A percentile compares a stretch with the other conserved stretches of the same genome.
Conservation (phyloP, 92 coral and sea anemone genomes). For the Umimayanthus kanabou region DNA sequence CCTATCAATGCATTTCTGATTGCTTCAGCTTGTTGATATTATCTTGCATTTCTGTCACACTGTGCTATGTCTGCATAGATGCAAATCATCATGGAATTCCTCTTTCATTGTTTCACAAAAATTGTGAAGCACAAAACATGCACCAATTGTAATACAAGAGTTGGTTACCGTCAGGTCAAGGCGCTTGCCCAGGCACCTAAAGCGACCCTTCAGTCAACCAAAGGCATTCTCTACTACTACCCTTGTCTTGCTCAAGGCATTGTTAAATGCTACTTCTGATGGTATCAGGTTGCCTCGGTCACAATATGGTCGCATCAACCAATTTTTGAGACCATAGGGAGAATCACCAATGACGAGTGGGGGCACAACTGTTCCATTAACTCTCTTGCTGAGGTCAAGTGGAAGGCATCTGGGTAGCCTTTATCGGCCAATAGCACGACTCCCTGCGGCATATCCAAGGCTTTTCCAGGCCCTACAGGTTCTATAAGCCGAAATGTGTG, state of each 20-base stretch:
- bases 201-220: constrained; percentile 56
- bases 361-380: constrained; percentile 54
- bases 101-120: constrained; percentile 51
- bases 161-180: constrained; percentile 40
- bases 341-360: constrained; percentile 62
- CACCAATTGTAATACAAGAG: constrained; percentile 7
- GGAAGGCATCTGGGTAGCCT: constrained; percentile 26
- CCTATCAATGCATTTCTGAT: constrained; percentile 49
- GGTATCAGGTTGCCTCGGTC: constrained; percentile 55
- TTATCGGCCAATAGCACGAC: too few relatives aligned
- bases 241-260: constrained; percentile 53
- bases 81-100: constrained; percentile 53
- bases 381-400: constrained; percentile 44
- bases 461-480: background rate
- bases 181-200: constrained; percentile 51
- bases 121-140: constrained; percentile 47
- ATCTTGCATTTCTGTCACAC: constrained; percentile 49
- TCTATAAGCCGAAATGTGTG: background rate
- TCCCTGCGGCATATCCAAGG: constrained; percentile 1
- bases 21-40: constrained; percentile 41
- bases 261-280: constrained; percentile 54
- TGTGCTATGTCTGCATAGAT: constrained; percentile 33
- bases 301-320: constrained; percentile 60
- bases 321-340: constrained; percentile 53
- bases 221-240: constrained; percentile 60